These are phyloP conservation scores for Malurus cyaneus DNA, from an alignment of 2,113 vertebrate genomes.

Conservation along the genomic window DNA sequence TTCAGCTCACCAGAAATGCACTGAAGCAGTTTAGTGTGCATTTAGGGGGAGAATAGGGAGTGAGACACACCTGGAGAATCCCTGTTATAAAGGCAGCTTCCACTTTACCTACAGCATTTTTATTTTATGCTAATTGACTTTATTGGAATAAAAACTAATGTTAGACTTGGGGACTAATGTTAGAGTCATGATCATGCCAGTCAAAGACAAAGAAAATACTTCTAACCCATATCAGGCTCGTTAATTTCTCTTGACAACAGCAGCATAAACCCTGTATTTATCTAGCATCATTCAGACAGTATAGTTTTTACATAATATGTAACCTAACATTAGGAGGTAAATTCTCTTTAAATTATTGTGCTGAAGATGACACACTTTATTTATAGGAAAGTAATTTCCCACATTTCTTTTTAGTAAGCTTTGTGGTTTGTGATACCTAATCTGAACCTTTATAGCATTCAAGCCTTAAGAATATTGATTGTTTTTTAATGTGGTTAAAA, in stretches of 20 bases:
- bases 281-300: neutral
- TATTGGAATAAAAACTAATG: neutral
- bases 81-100: neutral
- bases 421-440: neutral
- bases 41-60: neutral
- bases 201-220: neutral
- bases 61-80: neutral
- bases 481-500: neutral
- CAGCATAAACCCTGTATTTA: neutral
- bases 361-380: neutral
- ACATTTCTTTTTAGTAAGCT: neutral
- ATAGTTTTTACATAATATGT: neutral
- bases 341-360: neutral
- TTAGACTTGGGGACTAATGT: neutral
- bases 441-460: neutral
- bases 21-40: neutral
- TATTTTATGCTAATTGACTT: neutral
- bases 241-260: neutral
- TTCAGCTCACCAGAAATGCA: neutral
- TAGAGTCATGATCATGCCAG: neutral
- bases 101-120: neutral
- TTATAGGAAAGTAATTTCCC: neutral
- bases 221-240: neutral
- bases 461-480: neutral
- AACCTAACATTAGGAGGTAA: neutral